Conservation (phyloP, 2,113 vertebrate species). For the Clarias macrocephalus region DNA sequence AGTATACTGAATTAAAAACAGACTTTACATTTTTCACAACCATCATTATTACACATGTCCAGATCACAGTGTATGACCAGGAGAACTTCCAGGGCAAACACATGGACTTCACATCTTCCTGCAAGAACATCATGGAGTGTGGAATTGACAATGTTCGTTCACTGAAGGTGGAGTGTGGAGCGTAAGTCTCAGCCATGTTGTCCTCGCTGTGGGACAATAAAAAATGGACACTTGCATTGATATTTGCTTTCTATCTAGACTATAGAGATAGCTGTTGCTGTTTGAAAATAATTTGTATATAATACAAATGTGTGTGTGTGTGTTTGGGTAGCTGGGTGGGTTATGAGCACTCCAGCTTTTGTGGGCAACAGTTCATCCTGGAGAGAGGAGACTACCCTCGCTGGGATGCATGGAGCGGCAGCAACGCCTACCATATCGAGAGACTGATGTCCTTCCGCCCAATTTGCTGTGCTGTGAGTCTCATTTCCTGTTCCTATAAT, state of each 20-base stretch:
- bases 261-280: background rate
- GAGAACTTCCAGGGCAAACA: conserved; percentile 95
- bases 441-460: conserved; percentile 96
- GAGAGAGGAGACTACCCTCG: conserved; percentile 94
- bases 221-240: background rate
- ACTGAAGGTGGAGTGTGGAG: conserved; percentile 90
- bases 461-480: conserved; percentile 91
- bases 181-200: conserved; percentile 77
- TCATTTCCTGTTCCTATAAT: background rate
- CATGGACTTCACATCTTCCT: conserved; percentile 87
- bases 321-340: conserved; percentile 83
- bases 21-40: background rate
- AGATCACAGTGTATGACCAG: conserved; percentile 94
- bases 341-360: conserved; percentile 93
- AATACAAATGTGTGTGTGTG: conserved; percentile 28
- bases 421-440: conserved; percentile 95
- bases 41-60: conserved; percentile 34
- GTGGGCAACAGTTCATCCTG: conserved; percentile 95
- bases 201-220: background rate
- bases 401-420: conserved; percentile 97
- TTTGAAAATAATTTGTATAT: background rate
- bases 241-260: background rate
- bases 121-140: conserved; percentile 87
- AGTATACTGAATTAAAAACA: background rate
- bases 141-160: conserved; percentile 88